These are phyloP conservation scores for Prenolepis imparis DNA, from an alignment of 2,888 invertebrate species.

Conservation along the genomic window DNA sequence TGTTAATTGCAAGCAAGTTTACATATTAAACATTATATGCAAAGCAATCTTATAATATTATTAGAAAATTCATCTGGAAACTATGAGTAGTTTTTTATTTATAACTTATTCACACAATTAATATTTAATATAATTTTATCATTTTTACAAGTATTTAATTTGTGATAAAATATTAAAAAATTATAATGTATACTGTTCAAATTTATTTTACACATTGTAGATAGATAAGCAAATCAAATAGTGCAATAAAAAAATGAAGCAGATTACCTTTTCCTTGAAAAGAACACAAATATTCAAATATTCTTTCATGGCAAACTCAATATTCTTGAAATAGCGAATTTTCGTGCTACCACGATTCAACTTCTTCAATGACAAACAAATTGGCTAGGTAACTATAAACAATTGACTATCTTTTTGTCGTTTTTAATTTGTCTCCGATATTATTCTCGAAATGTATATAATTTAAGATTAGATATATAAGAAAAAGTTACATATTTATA, in stretches of 20 bases:
- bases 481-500: neutral
- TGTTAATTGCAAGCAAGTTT: conserved; percentile 40
- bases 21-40: conserved; percentile 22
- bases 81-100: neutral
- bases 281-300: conserved; percentile 67
- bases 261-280: conserved; percentile 78
- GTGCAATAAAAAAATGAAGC: conserved; percentile 59
- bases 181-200: neutral
- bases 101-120: neutral
- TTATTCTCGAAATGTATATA: neutral
- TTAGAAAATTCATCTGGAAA: conserved; percentile 20
- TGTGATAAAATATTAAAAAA: conserved; percentile 17
- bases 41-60: conserved; percentile 27
- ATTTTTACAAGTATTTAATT: neutral
- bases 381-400: conserved; percentile 75
- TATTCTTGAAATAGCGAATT: conserved; percentile 60
- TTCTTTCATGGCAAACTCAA: conserved; percentile 81
- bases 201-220: conserved; percentile 38
- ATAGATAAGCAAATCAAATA: neutral
- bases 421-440: conserved; percentile 31
- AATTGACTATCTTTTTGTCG: conserved; percentile 55
- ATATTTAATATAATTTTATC: conserved; percentile 28
- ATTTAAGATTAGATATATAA: neutral
- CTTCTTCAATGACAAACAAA: conserved; percentile 64
- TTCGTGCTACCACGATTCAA: conserved; percentile 61